Conservation (phyloP, 2,888 invertebrate species). For the Sphaerophoria taeniata region DNA sequence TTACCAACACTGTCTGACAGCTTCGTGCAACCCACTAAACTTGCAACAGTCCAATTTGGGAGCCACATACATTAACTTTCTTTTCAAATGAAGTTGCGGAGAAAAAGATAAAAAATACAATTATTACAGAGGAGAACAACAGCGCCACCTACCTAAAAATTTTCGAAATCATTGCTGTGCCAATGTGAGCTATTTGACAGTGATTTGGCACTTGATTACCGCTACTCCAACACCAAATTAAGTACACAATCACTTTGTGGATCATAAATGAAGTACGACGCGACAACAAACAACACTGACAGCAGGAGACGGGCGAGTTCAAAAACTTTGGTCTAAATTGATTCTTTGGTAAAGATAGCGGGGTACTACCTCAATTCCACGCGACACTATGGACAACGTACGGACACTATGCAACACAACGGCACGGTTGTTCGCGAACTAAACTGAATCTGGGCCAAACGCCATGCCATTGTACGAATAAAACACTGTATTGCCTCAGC, state of each 20-base stretch:
- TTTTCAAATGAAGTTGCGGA: conserved; percentile 45
- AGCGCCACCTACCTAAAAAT: conserved; percentile 63
- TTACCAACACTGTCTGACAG: background rate
- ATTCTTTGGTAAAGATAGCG: conserved; percentile 35
- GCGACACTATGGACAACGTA: conserved; percentile 13
- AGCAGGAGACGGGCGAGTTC: conserved; percentile 38
- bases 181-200: conserved; percentile 59
- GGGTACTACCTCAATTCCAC: conserved; percentile 38
- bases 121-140: conserved; percentile 24
- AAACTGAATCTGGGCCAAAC: conserved; percentile 65
- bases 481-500: conserved; percentile 39
- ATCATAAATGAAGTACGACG: conserved; percentile 25
- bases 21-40: conserved; percentile 19
- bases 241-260: conserved; percentile 47
- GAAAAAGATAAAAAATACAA: conserved; percentile 3
- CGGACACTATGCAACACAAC: conserved; percentile 35
- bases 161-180: conserved; percentile 63
- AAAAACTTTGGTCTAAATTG: conserved; percentile 56
- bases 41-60: conserved; percentile 47
- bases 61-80: conserved; percentile 55
- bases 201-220: conserved; percentile 68
- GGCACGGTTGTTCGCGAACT: conserved; percentile 48
- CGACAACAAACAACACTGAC: background rate
- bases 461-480: conserved; percentile 27
- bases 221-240: conserved; percentile 64